Conservation (phyloP, 1,140 invertebrate species). For the Drosophila mayri region DNA sequence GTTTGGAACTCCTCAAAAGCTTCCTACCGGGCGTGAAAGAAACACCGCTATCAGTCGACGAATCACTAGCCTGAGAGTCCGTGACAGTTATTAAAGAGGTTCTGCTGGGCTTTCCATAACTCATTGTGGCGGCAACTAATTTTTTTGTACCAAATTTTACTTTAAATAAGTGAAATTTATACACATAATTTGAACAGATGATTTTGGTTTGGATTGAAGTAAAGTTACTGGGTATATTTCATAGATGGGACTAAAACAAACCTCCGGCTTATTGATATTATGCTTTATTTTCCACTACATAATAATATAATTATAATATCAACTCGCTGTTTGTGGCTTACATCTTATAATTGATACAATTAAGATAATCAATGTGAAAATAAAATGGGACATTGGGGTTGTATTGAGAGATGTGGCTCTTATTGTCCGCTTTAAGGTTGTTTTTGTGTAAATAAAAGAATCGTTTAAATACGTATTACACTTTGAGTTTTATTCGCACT, state of each 20-base stretch:
- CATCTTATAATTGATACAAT: constrained; percentile 78
- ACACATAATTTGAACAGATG: background rate
- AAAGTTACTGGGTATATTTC: background rate
- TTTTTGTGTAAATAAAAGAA: constrained; percentile 51
- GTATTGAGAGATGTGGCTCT: constrained; percentile 20
- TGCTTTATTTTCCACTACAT: constrained; percentile 43
- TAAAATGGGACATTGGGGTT: constrained; percentile 9
- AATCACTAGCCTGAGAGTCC: background rate
- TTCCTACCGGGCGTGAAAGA: background rate
- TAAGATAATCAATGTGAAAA: constrained; percentile 42
- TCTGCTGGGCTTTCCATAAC: background rate
- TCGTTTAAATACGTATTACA: constrained; percentile 59
- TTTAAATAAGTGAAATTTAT: background rate
- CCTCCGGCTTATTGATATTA: constrained; percentile 6
- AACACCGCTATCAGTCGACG: background rate
- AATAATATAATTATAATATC: constrained; percentile 34
- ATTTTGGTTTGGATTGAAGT: background rate
- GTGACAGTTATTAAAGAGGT: background rate
- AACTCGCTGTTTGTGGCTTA: constrained; percentile 32
- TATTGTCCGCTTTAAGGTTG: constrained; percentile 63
- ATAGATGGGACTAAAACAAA: constrained; percentile 6
- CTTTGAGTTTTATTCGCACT: constrained; percentile 72
- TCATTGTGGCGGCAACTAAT: background rate
- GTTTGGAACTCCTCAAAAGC: background rate
- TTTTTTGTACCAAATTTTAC: background rate